phyloP scores from a whole-genome alignment of 2,113 vertebrate species.

The Cyanoramphus novaezelandiae region DNA sequence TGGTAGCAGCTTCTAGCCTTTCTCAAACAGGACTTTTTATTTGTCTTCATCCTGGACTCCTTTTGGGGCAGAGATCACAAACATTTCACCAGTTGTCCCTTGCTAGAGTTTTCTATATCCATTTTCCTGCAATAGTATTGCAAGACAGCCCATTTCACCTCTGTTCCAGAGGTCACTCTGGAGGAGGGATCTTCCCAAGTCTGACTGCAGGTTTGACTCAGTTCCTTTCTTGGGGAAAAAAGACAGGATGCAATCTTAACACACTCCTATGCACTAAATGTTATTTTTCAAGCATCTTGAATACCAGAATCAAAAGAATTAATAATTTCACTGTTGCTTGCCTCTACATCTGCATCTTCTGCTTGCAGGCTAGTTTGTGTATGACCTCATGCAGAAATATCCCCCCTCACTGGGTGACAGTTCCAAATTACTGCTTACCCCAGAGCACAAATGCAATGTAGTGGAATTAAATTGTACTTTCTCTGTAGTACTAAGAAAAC shows the following conservation, averaged over 20 bases:
- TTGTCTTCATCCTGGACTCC: not conserved
- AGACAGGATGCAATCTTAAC: not conserved
- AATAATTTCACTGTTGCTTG: not conserved
- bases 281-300: not conserved
- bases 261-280: not conserved
- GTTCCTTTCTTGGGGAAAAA: not conserved
- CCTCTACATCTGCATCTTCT: not conserved
- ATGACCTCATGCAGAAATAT: slow-evolving; percentile 9
- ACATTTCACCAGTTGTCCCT: not conserved
- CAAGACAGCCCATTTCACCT: not conserved
- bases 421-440: slow-evolving; percentile 20
- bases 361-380: not conserved
- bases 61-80: not conserved
- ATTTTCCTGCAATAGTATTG: not conserved
- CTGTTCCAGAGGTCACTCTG: not conserved
- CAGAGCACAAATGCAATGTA: not conserved
- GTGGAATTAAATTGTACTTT: slow-evolving; percentile 17
- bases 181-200: not conserved
- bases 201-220: not conserved
- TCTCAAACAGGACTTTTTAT: not conserved
- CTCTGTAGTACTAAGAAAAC: not conserved
- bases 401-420: not conserved
- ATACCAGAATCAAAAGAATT: not conserved
- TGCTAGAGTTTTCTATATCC: not conserved
- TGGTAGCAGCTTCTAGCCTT: not conserved